Evolutionary conservation across 2,888 invertebrate species (phyloP), one percentile per base, ranked within the genome.

Genomic region (Synergus umbraculus): DNA sequence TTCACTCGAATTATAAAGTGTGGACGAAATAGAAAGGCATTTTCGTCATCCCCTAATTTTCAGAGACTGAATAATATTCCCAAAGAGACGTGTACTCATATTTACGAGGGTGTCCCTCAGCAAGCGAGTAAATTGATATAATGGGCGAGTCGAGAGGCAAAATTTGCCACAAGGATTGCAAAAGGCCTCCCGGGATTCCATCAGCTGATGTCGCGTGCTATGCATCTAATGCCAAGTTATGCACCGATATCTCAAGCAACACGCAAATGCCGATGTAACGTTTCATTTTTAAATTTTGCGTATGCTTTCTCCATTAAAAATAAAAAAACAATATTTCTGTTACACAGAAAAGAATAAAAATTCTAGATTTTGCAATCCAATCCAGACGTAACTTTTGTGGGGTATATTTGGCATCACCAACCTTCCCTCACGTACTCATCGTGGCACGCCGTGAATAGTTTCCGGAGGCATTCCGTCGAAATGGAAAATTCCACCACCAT

Each of bases 141-240:
- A 73, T 73, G 49, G 54, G 13, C 46, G 54, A 73, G 73, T 37
- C n/a, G 54, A 54, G 44, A 43, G 54, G 54, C n/a, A n/a, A 37
- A 54, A 37, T 73, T 73, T 54, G 10, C 49, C 29, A 37, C 37
- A 54, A 49, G 73, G 46, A 29, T 54, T 73, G 54, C 73, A 54
- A 73, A 73, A 73, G 73, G 73, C 49, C 54, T 73, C 54, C 54
- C 15, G 41, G 54, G 15, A 73, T 54, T 73, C 54, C 54, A 54
- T n/a, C 54, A 29, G 29, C 29, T 29, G 29, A 29, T 73, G 73
- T 54, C 73, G 37, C 73, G 73, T 73, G 37, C n/a, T n/a, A 18
- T 60, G 18, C 54, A 15, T 18, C 49, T 54, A 54, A 54, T 37
- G 37, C 49, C 54, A 54, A 41, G 37, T 54, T 73, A 67, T 67